These are phyloP conservation scores for Globodera rostochiensis DNA, from an alignment of 1,140 invertebrate species.

Conservation along the genomic window DNA sequence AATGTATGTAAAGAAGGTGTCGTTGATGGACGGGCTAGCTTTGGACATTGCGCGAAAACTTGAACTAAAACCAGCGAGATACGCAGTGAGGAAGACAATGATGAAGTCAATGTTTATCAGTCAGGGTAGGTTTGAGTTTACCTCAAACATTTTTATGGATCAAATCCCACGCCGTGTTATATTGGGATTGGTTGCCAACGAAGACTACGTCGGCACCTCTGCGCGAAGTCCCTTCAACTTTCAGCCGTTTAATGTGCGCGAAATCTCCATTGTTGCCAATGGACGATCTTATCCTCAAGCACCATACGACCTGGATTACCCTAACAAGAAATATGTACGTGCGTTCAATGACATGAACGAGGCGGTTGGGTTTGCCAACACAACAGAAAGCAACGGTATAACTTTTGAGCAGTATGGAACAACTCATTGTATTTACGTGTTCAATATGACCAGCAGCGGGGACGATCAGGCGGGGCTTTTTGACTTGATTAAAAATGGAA, in stretches of 20 bases:
- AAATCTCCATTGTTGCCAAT: conserved; percentile 17
- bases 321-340: conserved; percentile 26
- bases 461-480: conserved; percentile 18
- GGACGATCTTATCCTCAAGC: not conserved
- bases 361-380: conserved; percentile 20
- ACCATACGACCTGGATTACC: conserved; percentile 29
- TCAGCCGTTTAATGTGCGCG: conserved; percentile 30
- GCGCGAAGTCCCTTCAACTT: conserved; percentile 31
- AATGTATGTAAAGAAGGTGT: conserved; percentile 11
- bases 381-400: not conserved
- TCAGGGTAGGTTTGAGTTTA: conserved; percentile 5
- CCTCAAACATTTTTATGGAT: conserved; percentile 33
- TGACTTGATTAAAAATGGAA: conserved; percentile 29
- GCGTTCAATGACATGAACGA: conserved; percentile 30
- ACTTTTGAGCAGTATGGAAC: not conserved
- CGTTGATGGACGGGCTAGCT: conserved; percentile 20
- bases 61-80: not conserved
- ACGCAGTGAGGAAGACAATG: conserved; percentile 28
- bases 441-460: conserved; percentile 14
- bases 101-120: conserved; percentile 28
- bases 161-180: conserved; percentile 18
- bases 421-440: not conserved
- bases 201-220: conserved; percentile 2
- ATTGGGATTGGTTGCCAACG: conserved; percentile 17
- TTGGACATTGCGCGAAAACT: conserved; percentile 22